phyloP scores from a whole-genome alignment of 1,140 invertebrate genomes.

The Camponotus pennsylvanicus region DNA sequence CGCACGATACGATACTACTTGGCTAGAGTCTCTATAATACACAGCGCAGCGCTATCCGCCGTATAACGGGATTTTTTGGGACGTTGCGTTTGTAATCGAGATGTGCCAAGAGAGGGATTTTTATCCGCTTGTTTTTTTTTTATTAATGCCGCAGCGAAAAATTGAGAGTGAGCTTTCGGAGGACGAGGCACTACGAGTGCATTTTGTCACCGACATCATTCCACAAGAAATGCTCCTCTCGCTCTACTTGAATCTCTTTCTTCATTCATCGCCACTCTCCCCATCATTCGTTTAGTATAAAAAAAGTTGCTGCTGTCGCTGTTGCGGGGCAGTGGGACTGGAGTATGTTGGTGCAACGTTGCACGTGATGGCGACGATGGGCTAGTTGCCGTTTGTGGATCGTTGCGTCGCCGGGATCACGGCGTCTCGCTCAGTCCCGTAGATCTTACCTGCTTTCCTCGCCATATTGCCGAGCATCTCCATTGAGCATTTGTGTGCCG shows the following conservation, averaged over 20 bases:
- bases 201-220: slow-evolving; percentile 1
- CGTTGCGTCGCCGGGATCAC: slow-evolving; percentile 85
- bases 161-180: slow-evolving; percentile 14
- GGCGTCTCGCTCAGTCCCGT: slow-evolving; percentile 92
- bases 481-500: slow-evolving; percentile 96
- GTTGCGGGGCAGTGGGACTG: slow-evolving; percentile 83
- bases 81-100: slow-evolving; percentile 44
- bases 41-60: slow-evolving; percentile 82
- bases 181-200: slow-evolving; percentile 9
- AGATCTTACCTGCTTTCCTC: slow-evolving; percentile 98
- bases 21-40: slow-evolving; percentile 82
- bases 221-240: neutral
- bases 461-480: slow-evolving; percentile 97
- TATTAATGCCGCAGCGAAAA: slow-evolving; percentile 32
- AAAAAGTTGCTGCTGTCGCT: slow-evolving; percentile 82
- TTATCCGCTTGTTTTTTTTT: slow-evolving; percentile 49
- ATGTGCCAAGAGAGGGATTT: slow-evolving; percentile 22
- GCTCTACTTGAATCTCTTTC: slow-evolving; percentile 26
- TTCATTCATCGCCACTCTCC: slow-evolving; percentile 38
- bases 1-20: slow-evolving; percentile 80
- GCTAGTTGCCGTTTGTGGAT: slow-evolving; percentile 87
- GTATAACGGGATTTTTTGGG: slow-evolving; percentile 72
- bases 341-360: slow-evolving; percentile 70
- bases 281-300: slow-evolving; percentile 79
- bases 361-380: slow-evolving; percentile 56